Conservation (phyloP, 92 coral and sea anemone genomes). For the Ricordea florida region DNA sequence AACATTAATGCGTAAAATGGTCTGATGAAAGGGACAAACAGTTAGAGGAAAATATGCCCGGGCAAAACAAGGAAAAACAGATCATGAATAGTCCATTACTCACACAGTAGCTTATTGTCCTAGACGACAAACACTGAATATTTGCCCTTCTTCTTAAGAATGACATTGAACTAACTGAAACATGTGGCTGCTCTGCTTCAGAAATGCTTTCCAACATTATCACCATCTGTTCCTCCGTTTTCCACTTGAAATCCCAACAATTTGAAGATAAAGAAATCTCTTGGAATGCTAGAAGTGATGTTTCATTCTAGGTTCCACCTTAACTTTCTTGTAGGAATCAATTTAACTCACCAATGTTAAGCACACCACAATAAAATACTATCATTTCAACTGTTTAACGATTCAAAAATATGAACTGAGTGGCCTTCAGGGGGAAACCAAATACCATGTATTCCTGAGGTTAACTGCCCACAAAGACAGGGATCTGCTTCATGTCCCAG, state of each 20-base stretch:
- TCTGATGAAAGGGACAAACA: too few relatives aligned
- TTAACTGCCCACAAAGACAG: background rate
- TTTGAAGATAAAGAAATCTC: slow-evolving; percentile 5
- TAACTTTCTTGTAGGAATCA: too few relatives aligned
- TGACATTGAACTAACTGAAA: slow-evolving; percentile 23
- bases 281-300: too few relatives aligned
- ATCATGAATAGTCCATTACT: background rate
- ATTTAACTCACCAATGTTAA: too few relatives aligned
- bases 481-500: slow-evolving; percentile 1
- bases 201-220: slow-evolving; percentile 20
- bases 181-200: slow-evolving; percentile 5
- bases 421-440: slow-evolving; percentile 6
- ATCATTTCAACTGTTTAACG: background rate
- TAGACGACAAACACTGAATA: slow-evolving; percentile 10
- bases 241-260: slow-evolving; percentile 28
- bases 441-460: background rate
- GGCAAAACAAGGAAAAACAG: background rate
- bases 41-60: too few relatives aligned
- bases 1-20: too few relatives aligned
- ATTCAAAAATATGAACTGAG: slow-evolving; percentile 15
- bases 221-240: slow-evolving; percentile 28
- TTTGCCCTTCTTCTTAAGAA: slow-evolving; percentile 21
- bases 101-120: slow-evolving; percentile 34
- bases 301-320: too few relatives aligned
- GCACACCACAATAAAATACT: too few relatives aligned